A percentile compares a stretch with the other conserved stretches of the same genome.
phyloP scores from a whole-genome alignment of 2,888 invertebrate genomes.

The Drosophila falleni region DNA sequence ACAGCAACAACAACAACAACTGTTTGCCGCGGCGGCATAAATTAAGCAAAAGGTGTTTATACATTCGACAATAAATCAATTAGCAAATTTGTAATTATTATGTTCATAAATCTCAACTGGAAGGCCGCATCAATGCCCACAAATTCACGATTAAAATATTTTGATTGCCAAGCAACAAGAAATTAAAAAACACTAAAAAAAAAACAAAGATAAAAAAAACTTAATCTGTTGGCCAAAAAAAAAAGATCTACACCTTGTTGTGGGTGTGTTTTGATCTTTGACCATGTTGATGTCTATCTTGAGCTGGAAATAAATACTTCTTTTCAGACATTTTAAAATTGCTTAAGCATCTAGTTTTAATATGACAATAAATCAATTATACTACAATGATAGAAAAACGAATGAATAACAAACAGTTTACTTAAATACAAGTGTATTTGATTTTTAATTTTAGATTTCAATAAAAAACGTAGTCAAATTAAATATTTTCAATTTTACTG shows the following conservation, averaged over 20 bases:
- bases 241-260: slow-evolving; percentile 9
- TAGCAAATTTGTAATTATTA: slow-evolving; percentile 84
- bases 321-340: not conserved
- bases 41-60: slow-evolving; percentile 76
- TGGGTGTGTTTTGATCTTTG: slow-evolving; percentile 16
- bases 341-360: not conserved
- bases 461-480: too few relatives aligned
- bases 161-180: slow-evolving; percentile 40
- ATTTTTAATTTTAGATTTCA: too few relatives aligned
- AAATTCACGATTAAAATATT: slow-evolving; percentile 61
- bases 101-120: slow-evolving; percentile 81
- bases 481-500: too few relatives aligned
- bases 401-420: too few relatives aligned
- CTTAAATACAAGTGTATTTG: too few relatives aligned
- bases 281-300: slow-evolving; percentile 14
- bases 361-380: not conserved
- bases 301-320: not conserved
- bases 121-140: slow-evolving; percentile 50
- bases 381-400: too few relatives aligned
- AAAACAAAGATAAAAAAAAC: not conserved
- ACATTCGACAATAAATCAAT: slow-evolving; percentile 83
- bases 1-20: slow-evolving; percentile 21
- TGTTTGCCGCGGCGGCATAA: slow-evolving; percentile 59
- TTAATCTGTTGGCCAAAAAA: slow-evolving; percentile 4
- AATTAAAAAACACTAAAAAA: not conserved